Evolutionary conservation across 1,140 invertebrate genomes (phyloP).

Genomic region (Conus ventricosus): DNA sequence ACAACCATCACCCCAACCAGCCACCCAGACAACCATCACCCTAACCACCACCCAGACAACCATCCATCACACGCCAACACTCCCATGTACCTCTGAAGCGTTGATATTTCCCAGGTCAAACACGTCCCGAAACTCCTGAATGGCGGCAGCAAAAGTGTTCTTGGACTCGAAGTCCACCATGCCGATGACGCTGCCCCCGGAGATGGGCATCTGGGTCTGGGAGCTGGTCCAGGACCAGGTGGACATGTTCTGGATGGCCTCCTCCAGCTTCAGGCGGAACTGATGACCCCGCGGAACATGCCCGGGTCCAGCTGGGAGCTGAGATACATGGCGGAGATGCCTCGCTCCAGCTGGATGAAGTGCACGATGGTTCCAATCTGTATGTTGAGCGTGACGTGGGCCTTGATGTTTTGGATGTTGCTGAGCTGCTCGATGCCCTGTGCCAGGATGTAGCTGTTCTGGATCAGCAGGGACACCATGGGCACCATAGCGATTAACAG

Average conservation of each 20-base stretch:
- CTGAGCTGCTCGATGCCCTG: neutral
- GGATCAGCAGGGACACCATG: slow-evolving; percentile 39
- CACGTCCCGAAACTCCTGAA: too few species aligned
- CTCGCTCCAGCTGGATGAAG: slow-evolving; percentile 56
- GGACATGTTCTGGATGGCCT: neutral
- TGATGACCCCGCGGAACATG: neutral
- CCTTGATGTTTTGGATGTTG: neutral
- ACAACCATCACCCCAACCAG: too few species aligned
- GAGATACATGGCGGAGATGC: slow-evolving; percentile 53
- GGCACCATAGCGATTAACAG: slow-evolving; percentile 43
- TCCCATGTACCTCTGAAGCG: too few species aligned
- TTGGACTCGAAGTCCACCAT: too few species aligned
- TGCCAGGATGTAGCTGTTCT: slow-evolving; percentile 39
- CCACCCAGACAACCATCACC: too few species aligned
- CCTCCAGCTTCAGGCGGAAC: neutral
- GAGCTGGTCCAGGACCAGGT: neutral
- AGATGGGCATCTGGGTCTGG: neutral
- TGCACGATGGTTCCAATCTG: slow-evolving; percentile 54
- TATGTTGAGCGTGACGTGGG: slow-evolving; percentile 37
- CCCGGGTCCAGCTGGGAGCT: slow-evolving; percentile 21
- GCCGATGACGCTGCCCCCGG: too few species aligned
- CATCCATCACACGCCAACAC: too few species aligned
- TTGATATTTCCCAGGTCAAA: too few species aligned
- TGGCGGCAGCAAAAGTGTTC: too few species aligned
- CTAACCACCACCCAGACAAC: too few species aligned